Base-by-base conservation (phyloP, 1,140 invertebrate species). In the Aphelinus atriplicis region DNA sequence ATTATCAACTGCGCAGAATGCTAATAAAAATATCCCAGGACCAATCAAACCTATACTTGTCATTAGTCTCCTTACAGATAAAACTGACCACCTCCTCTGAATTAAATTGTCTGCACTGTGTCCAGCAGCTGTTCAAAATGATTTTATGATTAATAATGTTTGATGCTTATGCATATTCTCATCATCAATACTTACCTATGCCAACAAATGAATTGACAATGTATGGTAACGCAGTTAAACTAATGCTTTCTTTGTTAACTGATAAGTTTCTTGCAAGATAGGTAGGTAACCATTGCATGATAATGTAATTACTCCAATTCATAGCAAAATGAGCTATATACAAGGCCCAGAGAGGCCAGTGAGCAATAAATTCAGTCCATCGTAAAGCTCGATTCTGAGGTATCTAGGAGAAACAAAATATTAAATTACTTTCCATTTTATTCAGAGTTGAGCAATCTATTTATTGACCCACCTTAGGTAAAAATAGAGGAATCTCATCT, bases 241-340 rank as follows among this genome's bases (percentile, higher is more conserved):
- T 94, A 75, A 95, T 92, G 82, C 92, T 92, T 82, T 93, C 90
- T 78, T 91, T 90, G 78, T 93, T 91, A 10, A 92, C 93, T 26
- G 91, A 92, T 43, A 95, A 87, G 81, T 91, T 91, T 64, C 91
- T 85, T 3, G 91, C 84, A 78, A 95, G 85, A 84, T 95, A 95
- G 4, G 93, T 95, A 2, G 94, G 94, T 73, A 95, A 84, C 94
- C 94, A 95, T 81, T 94, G 93, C 93, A 95, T 94, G 77, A 95
- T 93, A 73, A 95, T 94, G 80, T 95, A 95, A 80, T 93, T 94
- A 53, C 92, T 93, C 94, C 94, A 95, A 84, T 95, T 95, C 94
- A 95, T 95, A 45, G 93, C 91, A 86, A 95, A 95, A 86, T 95
- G 94, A 47, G 94, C 93, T 73, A 93, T 90, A 79, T 95, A 95